These are phyloP conservation scores for Spodoptera picta DNA, from an alignment of 2,888 invertebrate species.

Conservation along the genomic window DNA sequence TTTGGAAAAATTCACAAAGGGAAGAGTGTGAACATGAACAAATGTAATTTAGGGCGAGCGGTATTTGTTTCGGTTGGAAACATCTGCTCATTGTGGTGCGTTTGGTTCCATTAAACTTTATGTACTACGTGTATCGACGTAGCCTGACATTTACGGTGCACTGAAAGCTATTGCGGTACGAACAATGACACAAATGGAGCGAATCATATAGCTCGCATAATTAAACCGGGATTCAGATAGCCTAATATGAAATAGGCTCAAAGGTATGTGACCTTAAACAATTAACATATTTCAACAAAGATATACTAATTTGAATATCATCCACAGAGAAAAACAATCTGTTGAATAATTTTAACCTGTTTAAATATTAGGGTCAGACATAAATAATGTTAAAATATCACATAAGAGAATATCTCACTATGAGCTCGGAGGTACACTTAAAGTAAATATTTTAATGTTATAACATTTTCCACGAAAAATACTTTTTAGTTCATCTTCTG, in stretches of 20 bases:
- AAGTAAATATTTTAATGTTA: no score
- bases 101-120: conserved; percentile 39
- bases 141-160: conserved; percentile 22
- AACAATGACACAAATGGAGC: conserved; percentile 32
- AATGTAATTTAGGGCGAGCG: conserved; percentile 46
- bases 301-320: conserved; percentile 13
- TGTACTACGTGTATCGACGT: conserved; percentile 19
- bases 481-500: conserved; percentile 18
- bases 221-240: conserved; percentile 12
- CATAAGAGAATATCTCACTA: not conserved
- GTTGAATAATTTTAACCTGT: not conserved
- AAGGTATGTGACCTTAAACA: conserved; percentile 11
- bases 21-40: conserved; percentile 48
- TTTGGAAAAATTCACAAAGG: conserved; percentile 29
- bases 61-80: conserved; percentile 45
- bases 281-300: conserved; percentile 45
- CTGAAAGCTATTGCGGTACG: conserved; percentile 35
- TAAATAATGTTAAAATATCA: conserved; percentile 1
- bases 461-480: not conserved
- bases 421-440: no score
- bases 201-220: conserved; percentile 24
- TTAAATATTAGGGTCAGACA: conserved; percentile 2
- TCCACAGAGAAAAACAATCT: not conserved
- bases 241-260: conserved; percentile 18
- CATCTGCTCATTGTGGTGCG: conserved; percentile 46